Base-by-base conservation (phyloP, 2,113 vertebrate genomes). In the Actinemys pallida region DNA sequence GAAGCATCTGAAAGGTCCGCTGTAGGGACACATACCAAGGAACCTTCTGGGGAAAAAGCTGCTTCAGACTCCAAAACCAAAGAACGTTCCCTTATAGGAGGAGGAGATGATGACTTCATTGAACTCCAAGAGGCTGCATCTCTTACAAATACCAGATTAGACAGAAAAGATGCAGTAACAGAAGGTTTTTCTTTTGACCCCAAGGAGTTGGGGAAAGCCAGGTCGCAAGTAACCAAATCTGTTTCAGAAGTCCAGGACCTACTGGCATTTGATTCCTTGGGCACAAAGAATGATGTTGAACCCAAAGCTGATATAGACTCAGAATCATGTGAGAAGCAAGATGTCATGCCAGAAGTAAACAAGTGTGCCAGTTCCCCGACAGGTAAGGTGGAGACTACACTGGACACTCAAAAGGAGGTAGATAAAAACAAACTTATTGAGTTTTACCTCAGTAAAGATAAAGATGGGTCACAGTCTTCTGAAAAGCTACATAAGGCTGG, bases 341-440 rank as follows among this genome's bases (percentile, higher is more conserved):
- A 98, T 93, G 92, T 94, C 89, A 93, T 97, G 82, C 98, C 98
- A 56, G 98, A 98, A 97, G 94, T 98, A 93, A 97, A 98, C 97
- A 98, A 98, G 95, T 97, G 93, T 89, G 93, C 98, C 91, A 97
- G 97, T 92, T 98, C 98, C 92, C 98, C 98, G 0, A 97, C 97
- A 95, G 96, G 93, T 98, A 98, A 96, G 83, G 88, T 97, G 78
- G 98, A 98, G 83, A 97, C 97, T 87, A 93, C 94, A 49, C n/a
- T 97, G 96, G 98, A 96, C 93, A 95, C 98, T 83, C 97, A 98
- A 47, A 97, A 98, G 93, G 98, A 98, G 47, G 86, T 98, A 76
- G 97, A 98, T 97, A 98, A 98, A 98, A 97, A 98, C 86, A 98
- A 98, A 95, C 98, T 98, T 93, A 98, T 99, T 91, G 98, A 99